These are phyloP conservation scores for Theocolax elegans DNA, from an alignment of 1,140 invertebrate genomes.

Conservation along the genomic window DNA sequence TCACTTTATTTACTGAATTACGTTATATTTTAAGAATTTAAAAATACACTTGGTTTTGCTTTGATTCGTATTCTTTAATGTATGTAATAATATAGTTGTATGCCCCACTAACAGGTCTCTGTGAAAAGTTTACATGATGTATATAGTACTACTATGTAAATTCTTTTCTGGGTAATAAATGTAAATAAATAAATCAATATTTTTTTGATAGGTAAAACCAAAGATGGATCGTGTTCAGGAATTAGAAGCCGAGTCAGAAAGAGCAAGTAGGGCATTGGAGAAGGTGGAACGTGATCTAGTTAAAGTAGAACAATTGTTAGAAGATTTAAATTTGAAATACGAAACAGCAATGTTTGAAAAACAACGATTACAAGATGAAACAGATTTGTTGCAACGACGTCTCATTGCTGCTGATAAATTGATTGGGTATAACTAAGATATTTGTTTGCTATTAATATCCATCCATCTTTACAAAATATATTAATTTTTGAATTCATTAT, in stretches of 20 bases:
- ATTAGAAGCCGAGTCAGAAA: constrained; percentile 75
- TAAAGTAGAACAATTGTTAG: constrained; percentile 76
- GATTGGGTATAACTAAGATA: constrained; percentile 62
- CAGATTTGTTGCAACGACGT: constrained; percentile 82
- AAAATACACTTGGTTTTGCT: no score
- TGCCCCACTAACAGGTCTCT: no score
- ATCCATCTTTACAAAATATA: neutral
- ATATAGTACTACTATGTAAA: no score
- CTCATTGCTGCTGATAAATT: constrained; percentile 86
- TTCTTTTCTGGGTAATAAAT: no score
- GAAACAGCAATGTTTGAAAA: constrained; percentile 79
- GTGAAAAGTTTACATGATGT: no score
- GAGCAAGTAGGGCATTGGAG: constrained; percentile 76
- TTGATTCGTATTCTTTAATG: no score
- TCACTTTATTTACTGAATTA: no score
- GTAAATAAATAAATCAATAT: no score
- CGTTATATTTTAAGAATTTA: no score
- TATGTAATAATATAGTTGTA: no score
- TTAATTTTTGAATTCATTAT: neutral
- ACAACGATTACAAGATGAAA: constrained; percentile 83
- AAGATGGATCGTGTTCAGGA: constrained; percentile 85
- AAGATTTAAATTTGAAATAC: constrained; percentile 79
- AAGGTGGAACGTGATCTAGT: constrained; percentile 81
- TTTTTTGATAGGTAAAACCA: constrained; percentile 75
- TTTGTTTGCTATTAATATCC: neutral